These are phyloP conservation scores for Rousettus madagascariensis DNA, from an alignment of 2,797 vertebrate genomes.

Conservation along the genomic window DNA sequence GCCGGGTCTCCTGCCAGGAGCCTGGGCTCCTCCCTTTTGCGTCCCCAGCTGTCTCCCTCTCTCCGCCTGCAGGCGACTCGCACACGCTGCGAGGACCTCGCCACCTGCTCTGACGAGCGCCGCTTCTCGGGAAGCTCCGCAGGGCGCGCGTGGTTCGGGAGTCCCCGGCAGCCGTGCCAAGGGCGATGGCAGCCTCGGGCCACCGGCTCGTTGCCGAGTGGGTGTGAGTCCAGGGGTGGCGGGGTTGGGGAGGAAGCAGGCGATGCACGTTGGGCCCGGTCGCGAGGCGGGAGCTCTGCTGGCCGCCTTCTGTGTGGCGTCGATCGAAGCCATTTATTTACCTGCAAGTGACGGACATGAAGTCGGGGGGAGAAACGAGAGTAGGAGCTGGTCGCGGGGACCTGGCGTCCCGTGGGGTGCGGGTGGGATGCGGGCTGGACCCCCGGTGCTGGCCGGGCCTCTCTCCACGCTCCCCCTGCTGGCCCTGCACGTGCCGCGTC, in stretches of 20 bases:
- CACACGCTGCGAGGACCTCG: accelerated
- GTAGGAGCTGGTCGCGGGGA: background rate
- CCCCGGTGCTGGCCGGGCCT: accelerated
- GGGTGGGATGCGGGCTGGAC: background rate
- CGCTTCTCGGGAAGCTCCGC: background rate
- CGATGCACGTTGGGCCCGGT: accelerated
- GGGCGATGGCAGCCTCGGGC: accelerated
- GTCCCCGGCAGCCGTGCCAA: accelerated
- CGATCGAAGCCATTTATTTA: no score
- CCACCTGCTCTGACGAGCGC: accelerated
- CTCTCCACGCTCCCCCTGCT: accelerated
- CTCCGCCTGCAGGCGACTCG: accelerated
- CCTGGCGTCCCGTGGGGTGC: accelerated
- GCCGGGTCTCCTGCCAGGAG: background rate
- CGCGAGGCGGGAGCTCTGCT: accelerated
- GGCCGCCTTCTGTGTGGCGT: accelerated
- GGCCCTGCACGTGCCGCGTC: accelerated
- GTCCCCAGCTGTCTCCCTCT: accelerated
- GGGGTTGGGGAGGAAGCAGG: background rate
- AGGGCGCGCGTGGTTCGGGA: accelerated
- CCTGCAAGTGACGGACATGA: background rate
- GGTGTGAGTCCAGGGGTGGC: background rate
- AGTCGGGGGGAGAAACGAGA: accelerated
- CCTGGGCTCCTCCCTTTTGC: accelerated
- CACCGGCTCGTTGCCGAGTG: accelerated